Conservation (phyloP, 2,797 vertebrate genomes). For the Crypturellus tataupa region DNA sequence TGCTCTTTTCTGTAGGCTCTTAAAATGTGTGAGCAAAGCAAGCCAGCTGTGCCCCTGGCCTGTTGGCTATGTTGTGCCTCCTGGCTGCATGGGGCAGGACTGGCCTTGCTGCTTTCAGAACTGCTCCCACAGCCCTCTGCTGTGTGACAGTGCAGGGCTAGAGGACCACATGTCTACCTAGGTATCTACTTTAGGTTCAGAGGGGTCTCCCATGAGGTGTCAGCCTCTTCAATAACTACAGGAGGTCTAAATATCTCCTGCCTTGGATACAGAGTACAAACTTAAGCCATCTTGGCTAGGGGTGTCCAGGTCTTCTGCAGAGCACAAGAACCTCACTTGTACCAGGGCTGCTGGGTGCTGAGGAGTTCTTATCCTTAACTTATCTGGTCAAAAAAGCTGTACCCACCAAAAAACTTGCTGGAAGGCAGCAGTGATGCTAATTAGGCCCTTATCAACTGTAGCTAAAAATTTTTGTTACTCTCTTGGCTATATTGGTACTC, state of each 20-base stretch:
- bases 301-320: neutral
- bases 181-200: neutral
- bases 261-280: neutral
- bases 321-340: neutral
- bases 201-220: neutral
- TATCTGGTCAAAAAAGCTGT: neutral
- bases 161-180: neutral
- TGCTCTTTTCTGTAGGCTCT: neutral
- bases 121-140: neutral
- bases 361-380: neutral
- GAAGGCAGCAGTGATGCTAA: neutral
- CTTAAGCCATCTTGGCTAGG: neutral
- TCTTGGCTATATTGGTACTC: neutral
- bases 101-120: neutral
- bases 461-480: conserved; percentile 14
- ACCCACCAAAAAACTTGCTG: neutral
- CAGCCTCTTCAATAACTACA: neutral
- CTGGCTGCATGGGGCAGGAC: neutral
- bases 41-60: neutral
- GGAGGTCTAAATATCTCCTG: neutral
- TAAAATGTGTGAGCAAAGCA: neutral
- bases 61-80: neutral
- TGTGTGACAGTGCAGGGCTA: neutral
- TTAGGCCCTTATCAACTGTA: neutral
- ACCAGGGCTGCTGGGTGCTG: neutral